A percentile compares a stretch with the other conserved stretches of the same genome.
These are phyloP conservation scores for Tanypteryx hageni DNA, from an alignment of 2,888 invertebrate genomes.

Conservation along the genomic window DNA sequence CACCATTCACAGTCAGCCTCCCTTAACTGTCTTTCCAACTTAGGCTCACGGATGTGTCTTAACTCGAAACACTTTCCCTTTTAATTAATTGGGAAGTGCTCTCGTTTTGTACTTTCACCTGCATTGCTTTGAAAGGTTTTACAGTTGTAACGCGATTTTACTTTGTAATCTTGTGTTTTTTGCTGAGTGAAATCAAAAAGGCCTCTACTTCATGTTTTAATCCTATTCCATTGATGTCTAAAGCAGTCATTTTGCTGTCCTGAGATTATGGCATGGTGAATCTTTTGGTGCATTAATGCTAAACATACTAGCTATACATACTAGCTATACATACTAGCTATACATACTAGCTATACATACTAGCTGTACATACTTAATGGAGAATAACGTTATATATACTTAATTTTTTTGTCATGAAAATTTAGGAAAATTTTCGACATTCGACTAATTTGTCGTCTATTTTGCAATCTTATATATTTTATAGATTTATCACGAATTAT, in stretches of 20 bases:
- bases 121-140: neutral
- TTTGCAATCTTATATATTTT: neutral
- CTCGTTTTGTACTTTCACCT: neutral
- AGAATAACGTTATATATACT: too few relatives aligned
- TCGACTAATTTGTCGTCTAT: neutral
- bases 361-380: too few relatives aligned
- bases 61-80: conserved; percentile 24
- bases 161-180: neutral
- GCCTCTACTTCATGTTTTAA: neutral
- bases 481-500: too few relatives aligned
- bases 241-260: neutral
- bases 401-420: too few relatives aligned
- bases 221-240: neutral
- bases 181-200: neutral
- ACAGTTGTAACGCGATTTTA: neutral
- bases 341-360: too few relatives aligned
- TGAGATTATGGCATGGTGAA: neutral
- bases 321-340: too few relatives aligned
- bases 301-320: too few relatives aligned
- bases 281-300: too few relatives aligned
- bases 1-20: conserved; percentile 14
- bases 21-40: neutral
- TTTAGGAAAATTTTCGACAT: neutral
- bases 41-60: neutral
- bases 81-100: conserved; percentile 17